Percentiles rank a stretch among this genome's conserved stretches.
phyloP scores from a whole-genome alignment of 2,797 vertebrate species.

The Protonibea diacanthus region DNA sequence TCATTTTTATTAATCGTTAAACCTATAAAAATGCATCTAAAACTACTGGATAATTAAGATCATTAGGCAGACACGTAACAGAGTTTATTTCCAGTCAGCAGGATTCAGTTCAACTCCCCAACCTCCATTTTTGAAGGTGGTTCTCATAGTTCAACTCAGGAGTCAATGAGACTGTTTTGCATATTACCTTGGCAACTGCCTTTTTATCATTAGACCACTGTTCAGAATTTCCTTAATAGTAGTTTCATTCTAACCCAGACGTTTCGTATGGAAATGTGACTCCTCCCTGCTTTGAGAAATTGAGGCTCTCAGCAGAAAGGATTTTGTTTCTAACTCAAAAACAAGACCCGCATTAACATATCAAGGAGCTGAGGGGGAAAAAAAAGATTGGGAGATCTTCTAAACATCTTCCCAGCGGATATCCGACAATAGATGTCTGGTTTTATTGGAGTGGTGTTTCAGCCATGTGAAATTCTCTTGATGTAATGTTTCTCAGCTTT shows the following conservation, averaged over 20 bases:
- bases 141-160: conserved; percentile 71
- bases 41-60: conserved; percentile 17
- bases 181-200: conserved; percentile 83
- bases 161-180: conserved; percentile 81
- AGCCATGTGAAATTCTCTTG: conserved; percentile 31
- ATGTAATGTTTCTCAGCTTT: conserved; percentile 30
- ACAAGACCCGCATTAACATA: conserved; percentile 81
- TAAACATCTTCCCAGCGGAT: conserved; percentile 71
- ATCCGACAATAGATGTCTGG: conserved; percentile 63
- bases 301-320: conserved; percentile 75
- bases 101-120: conserved; percentile 45
- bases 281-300: conserved; percentile 80
- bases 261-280: conserved; percentile 84
- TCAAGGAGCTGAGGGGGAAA: conserved; percentile 66
- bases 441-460: conserved; percentile 32
- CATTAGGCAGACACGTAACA: conserved; percentile 1
- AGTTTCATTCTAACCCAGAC: conserved; percentile 77
- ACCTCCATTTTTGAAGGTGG: conserved; percentile 61
- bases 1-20: not conserved
- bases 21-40: not conserved
- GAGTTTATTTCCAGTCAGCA: conserved; percentile 37
- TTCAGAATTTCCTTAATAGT: conserved; percentile 79
- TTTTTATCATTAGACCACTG: conserved; percentile 79
- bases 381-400: conserved; percentile 58
- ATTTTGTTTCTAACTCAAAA: conserved; percentile 76